A percentile compares a stretch with the other conserved stretches of the same genome.
These are phyloP conservation scores for Hypomecis punctinalis DNA, from an alignment of 2,888 invertebrate species.

Conservation along the genomic window DNA sequence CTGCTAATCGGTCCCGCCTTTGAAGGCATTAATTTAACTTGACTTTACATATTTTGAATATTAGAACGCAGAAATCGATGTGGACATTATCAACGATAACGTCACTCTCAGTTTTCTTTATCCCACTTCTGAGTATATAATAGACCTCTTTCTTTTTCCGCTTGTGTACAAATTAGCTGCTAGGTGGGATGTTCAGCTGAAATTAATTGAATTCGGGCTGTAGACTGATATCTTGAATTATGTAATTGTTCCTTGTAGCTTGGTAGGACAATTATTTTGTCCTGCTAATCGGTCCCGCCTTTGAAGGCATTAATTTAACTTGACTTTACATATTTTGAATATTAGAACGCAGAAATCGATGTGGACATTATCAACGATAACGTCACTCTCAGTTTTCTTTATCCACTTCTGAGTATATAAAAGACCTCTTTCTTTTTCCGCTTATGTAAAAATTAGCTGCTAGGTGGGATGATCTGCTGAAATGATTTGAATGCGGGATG, in stretches of 20 bases:
- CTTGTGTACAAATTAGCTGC: conserved; percentile 66
- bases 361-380: too few species aligned
- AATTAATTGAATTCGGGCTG: conserved; percentile 43
- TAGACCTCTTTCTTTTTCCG: conserved; percentile 43
- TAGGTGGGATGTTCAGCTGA: conserved; percentile 51
- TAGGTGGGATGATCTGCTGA: conserved; percentile 51
- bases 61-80: too few species aligned
- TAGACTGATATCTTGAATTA: conserved; percentile 26
- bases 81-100: too few species aligned
- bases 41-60: too few species aligned
- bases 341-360: too few species aligned
- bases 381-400: too few species aligned
- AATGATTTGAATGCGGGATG: conserved; percentile 43
- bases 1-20: conserved; percentile 1
- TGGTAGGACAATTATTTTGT: conserved; percentile 4
- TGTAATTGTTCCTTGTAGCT: conserved; percentile 21
- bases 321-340: too few species aligned
- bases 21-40: too few species aligned
- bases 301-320: too few species aligned
- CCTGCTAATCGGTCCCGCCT: conserved; percentile 1
- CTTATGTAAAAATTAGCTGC: conserved; percentile 66
- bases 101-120: too few species aligned
- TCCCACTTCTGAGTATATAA: too few species aligned
- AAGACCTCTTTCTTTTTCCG: conserved; percentile 43
- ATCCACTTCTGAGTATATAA: too few species aligned